Conservation (phyloP, 2,888 invertebrate genomes). For the Parascotia fuliginaria region DNA sequence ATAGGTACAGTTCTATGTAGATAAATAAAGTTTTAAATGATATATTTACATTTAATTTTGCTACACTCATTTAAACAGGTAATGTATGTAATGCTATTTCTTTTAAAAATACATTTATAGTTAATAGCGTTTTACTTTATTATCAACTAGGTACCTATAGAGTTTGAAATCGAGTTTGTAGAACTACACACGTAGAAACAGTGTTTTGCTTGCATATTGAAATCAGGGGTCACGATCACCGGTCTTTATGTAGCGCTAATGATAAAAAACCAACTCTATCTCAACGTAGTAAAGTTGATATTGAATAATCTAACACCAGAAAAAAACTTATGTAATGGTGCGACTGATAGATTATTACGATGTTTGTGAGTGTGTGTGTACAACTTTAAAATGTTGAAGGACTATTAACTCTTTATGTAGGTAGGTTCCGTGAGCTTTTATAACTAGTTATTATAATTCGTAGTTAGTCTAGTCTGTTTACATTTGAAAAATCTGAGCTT, state of each 20-base stretch:
- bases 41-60: too few species aligned
- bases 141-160: constrained; percentile 18
- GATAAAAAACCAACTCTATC: constrained; percentile 27
- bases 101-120: constrained; percentile 10
- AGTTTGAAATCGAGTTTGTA: constrained; percentile 43
- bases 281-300: constrained; percentile 21
- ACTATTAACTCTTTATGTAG: constrained; percentile 28
- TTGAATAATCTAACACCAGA: constrained; percentile 15
- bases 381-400: constrained; percentile 48
- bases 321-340: constrained; percentile 52
- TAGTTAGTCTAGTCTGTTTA: constrained; percentile 9
- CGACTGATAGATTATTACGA: constrained; percentile 52
- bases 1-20: constrained; percentile 11
- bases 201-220: constrained; percentile 56
- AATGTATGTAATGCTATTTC: constrained; percentile 4
- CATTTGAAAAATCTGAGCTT: constrained; percentile 4
- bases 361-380: constrained; percentile 35
- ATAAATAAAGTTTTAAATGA: constrained; percentile 7
- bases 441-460: constrained; percentile 27
- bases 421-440: constrained; percentile 42
- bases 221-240: constrained; percentile 58
- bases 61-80: too few species aligned
- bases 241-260: constrained; percentile 10
- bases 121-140: constrained; percentile 27
- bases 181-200: constrained; percentile 48